phyloP scores from a whole-genome alignment of 1,140 invertebrate genomes.

The Sycobia sp. region DNA sequence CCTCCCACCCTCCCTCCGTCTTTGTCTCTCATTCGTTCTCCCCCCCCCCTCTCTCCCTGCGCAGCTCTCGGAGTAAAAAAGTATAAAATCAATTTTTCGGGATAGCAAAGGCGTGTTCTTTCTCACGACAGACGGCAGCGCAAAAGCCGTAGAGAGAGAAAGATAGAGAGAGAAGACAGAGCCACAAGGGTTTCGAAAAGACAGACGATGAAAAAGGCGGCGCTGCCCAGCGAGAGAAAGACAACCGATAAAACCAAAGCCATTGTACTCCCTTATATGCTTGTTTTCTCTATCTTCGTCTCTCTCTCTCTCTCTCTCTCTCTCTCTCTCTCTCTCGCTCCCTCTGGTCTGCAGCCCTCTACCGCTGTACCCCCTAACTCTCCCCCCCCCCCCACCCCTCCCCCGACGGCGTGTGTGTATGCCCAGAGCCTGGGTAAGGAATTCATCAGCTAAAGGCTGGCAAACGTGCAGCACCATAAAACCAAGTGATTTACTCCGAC shows the following conservation, averaged over 20 bases:
- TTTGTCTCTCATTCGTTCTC: background rate
- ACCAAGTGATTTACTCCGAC: constrained; percentile 61
- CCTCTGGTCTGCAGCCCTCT: background rate
- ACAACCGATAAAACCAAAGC: constrained; percentile 31
- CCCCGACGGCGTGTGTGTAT: constrained; percentile 25
- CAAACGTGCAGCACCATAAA: constrained; percentile 60
- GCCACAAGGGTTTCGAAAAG: constrained; percentile 24
- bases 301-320: constrained; percentile 10
- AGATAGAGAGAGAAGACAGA: too few species aligned
- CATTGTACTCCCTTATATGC: constrained; percentile 20
- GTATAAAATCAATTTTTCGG: constrained; percentile 37
- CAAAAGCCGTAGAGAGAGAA: too few species aligned
- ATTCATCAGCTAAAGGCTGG: constrained; percentile 62
- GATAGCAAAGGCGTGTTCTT: constrained; percentile 33
- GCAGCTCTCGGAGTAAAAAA: too few species aligned
- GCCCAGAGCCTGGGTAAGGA: constrained; percentile 54
- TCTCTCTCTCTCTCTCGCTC: constrained; percentile 4
- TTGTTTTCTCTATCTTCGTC: constrained; percentile 12
- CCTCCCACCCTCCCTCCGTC: too few species aligned
- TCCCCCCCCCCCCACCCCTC: background rate
- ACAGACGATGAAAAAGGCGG: constrained; percentile 37
- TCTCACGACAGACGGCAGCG: constrained; percentile 31
- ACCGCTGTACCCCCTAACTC: too few species aligned
- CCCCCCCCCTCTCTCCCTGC: background rate
- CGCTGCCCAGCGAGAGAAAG: constrained; percentile 12